Conservation (phyloP, 2,797 vertebrate genomes). For the Melanotaenia trifasciata region DNA sequence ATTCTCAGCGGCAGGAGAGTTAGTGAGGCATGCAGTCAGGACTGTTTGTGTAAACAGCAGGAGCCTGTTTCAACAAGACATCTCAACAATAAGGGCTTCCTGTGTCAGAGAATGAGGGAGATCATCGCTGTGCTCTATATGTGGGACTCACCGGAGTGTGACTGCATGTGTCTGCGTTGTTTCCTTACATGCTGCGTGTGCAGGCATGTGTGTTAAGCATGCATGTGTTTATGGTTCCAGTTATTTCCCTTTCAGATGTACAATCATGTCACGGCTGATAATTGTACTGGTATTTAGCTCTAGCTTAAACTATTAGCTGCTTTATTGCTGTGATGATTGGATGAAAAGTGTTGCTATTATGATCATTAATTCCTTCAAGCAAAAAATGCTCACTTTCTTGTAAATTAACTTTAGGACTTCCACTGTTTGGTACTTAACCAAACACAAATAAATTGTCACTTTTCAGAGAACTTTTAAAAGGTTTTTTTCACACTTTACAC, state of each 20-base stretch:
- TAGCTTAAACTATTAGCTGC: neutral
- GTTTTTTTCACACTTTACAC: neutral
- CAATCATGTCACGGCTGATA: neutral
- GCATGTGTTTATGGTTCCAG: slow-evolving; percentile 3
- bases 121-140: slow-evolving; percentile 41
- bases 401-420: neutral
- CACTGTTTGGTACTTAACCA: neutral
- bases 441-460: slow-evolving; percentile 1
- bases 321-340: neutral
- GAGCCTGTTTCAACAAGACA: slow-evolving; percentile 65
- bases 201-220: slow-evolving; percentile 12
- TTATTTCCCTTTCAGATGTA: neutral
- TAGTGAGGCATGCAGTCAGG: slow-evolving; percentile 52
- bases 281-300: neutral
- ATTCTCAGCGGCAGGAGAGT: slow-evolving; percentile 45
- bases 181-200: slow-evolving; percentile 46
- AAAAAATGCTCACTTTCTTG: neutral
- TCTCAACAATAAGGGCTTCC: slow-evolving; percentile 54
- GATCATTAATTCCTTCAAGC: neutral
- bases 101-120: slow-evolving; percentile 31
- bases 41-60: slow-evolving; percentile 63
- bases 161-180: slow-evolving; percentile 17
- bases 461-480: neutral
- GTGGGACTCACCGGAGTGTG: slow-evolving; percentile 39
- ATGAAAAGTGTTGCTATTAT: slow-evolving; percentile 5